Evolutionary conservation across 1,140 invertebrate species (phyloP), one percentile per base, ranked within the genome.

Genomic region (Calosoma granatense): DNA sequence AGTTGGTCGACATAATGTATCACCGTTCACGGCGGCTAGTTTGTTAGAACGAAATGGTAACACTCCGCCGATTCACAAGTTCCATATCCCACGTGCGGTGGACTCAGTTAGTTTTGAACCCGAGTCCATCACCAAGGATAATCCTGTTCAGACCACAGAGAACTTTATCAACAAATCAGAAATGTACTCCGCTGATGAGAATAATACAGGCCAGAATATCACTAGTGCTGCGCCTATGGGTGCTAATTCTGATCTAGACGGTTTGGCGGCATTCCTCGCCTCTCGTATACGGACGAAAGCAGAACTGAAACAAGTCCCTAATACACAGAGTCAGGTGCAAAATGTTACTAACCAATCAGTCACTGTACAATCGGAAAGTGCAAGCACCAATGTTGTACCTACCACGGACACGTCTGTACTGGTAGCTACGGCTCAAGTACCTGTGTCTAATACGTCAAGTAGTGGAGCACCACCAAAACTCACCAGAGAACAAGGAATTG

Each of bases 251-350:
- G 73, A 76, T 61, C 62, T 72, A 36, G 79, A 81, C 66, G 78
- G 78, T 14, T 61, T 80, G 12, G 78, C 79, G 36, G 77, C 78
- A 19, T 75, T 79, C 51, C 69, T 87, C 51, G 79, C 83, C 9
- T 84, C 87, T 11, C 78, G 88, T 63, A 89, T 90, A 61, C 75
- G 87, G 53, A 91, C 88, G 1, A 90, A 90, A 73, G 88, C 84
- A 1, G 88, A 91, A 72, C 70, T 89, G 17, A 91, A 90, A 72
- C 86, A 86, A 66, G 81, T 80, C 64, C 72, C 21, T 73, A 75
- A 63, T 68, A 71, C 3, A 71, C 74, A 20, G 74, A 74, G 59
- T 55, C 75, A 58, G 72, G 68, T 3, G 65, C 69, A 22, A 71
- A 76, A 63, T 73, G 51, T 62, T 63, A 3, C 51, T 36, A 59